A percentile compares a stretch with the other conserved stretches of the same genome.
Evolutionary conservation across 2,113 vertebrate species (phyloP).

Genomic region (Hystrix cristata): DNA sequence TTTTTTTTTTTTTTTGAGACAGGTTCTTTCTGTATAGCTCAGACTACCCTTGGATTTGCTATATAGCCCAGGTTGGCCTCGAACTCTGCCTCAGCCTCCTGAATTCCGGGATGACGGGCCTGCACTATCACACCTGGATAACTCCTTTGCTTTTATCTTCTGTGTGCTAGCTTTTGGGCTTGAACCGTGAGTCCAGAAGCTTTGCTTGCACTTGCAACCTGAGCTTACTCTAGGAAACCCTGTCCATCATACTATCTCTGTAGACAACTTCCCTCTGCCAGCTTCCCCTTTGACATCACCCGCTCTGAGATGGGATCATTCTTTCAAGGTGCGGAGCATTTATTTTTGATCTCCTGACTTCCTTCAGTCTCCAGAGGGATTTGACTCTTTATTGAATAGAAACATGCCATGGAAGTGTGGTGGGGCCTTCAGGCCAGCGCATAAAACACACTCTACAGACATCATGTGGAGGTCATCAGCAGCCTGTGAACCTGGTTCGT

Average conservation of each 20-base stretch:
- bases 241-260: neutral
- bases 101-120: neutral
- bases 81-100: neutral
- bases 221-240: neutral
- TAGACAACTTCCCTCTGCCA: neutral
- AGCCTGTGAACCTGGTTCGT: slow-evolving; percentile 84
- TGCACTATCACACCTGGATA: neutral
- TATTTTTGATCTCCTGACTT: slow-evolving; percentile 51
- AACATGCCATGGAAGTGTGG: slow-evolving; percentile 80
- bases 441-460: slow-evolving; percentile 82
- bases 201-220: neutral
- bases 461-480: slow-evolving; percentile 83
- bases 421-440: slow-evolving; percentile 83
- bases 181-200: neutral
- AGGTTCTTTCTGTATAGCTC: neutral
- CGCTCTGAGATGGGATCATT: neutral
- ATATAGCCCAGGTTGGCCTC: neutral
- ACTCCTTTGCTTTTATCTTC: neutral
- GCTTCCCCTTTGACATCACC: neutral
- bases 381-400: slow-evolving; percentile 44
- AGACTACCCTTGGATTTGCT: neutral
- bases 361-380: slow-evolving; percentile 46
- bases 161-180: neutral
- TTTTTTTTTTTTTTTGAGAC: neutral
- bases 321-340: slow-evolving; percentile 32